Evolutionary conservation across 1,140 invertebrate species (phyloP), one percentile per base, ranked within the genome.

Genomic region (Neoseiulus cucumeris): DNA sequence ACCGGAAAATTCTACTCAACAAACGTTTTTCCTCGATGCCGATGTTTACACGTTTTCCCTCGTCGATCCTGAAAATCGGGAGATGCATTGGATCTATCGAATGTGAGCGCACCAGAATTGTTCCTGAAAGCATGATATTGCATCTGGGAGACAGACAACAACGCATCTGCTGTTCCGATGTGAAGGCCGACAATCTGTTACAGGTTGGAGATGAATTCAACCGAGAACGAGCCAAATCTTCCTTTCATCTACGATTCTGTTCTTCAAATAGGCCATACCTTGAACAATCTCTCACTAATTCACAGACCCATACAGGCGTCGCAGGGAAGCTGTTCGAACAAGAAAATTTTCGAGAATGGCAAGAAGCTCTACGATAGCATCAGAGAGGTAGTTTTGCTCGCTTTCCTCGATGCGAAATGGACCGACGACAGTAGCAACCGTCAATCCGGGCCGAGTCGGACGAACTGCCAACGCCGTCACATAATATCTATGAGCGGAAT

Each of bases 241-340:
- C 51, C 51, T 6, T 59, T 59, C 22, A 59, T 59, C 51, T 59
- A 59, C 22, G 51, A 59, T 59, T 59, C 51, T 25, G 51, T 59
- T 25, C 51, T 59, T 9, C 51, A 59, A 25, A 59, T 59, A 25
- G 51, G 51, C 25, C 51, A 59, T 33, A 59, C 51, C 14, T 59
- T 59, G 22, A 59, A 59, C 22, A 59, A 59, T 9, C 51, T 59
- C 51, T 29, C 51, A 17, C 25, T 29, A 25, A 17, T 59, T 14
- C 51, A 25, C 14, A n/a, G 51, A 25, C 51, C 51, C 14, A 59
- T 59, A 2, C 25, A 25, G 22, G 33, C 25, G 17, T 59, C 51
- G 14, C 17, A 25, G 2, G 51, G 51, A 14, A 59, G 33, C 4
- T 59, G 51, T 25, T 47, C 45, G 28, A 14, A 14, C 14, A 2